Conservation (phyloP, 2,113 vertebrate species). For the Andinoacara biseriatus region DNA sequence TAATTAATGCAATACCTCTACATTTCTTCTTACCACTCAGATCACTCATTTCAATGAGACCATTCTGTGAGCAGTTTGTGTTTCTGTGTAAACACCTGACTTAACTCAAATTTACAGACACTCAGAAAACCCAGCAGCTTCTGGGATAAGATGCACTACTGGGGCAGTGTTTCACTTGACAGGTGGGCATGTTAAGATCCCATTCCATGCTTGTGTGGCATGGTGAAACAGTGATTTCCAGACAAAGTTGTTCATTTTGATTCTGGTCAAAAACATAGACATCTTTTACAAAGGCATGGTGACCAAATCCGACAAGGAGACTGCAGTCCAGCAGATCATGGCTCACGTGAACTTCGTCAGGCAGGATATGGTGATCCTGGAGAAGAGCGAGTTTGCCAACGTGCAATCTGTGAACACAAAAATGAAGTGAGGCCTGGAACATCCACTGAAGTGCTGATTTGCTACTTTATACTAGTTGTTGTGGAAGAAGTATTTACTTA, state of each 20-base stretch:
- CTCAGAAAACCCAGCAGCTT: not conserved
- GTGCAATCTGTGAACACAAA: conserved; percentile 88
- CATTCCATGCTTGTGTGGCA: conserved; percentile 81
- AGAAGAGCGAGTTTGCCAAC: conserved; percentile 97
- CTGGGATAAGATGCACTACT: conserved; percentile 52
- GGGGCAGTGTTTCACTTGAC: not conserved
- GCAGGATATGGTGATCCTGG: conserved; percentile 97
- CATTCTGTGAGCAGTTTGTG: not conserved
- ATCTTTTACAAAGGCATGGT: conserved; percentile 83
- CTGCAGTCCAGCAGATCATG: conserved; percentile 92
- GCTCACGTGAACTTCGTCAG: conserved; percentile 92
- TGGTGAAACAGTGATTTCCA: conserved; percentile 88
- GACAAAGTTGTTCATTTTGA: conserved; percentile 87
- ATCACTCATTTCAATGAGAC: not conserved
- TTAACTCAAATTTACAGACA: not conserved
- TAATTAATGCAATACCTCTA: too few relatives aligned
- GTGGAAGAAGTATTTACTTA: too few relatives aligned
- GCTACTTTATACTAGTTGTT: not conserved
- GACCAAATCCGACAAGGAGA: conserved; percentile 83
- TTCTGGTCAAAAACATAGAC: conserved; percentile 87
- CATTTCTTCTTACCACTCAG: too few relatives aligned
- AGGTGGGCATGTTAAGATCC: not conserved
- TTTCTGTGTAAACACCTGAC: not conserved
- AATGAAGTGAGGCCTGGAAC: not conserved
- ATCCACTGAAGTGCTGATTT: not conserved